Evolutionary conservation across 2,113 vertebrate genomes (phyloP).

Genomic region (Hippoglossus stenolepis): DNA sequence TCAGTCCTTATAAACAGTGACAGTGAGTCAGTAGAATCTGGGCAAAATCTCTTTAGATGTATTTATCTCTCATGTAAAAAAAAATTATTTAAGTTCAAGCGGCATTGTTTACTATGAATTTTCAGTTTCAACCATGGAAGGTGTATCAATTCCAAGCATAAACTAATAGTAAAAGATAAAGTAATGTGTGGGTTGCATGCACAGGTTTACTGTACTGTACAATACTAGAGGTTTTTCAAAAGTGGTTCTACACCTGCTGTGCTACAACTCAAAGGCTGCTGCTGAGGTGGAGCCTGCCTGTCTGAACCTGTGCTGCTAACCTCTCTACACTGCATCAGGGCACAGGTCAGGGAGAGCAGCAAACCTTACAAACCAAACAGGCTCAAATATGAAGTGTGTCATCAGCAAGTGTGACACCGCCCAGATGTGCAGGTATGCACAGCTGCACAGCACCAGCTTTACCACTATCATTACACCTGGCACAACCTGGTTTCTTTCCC

Average conservation of each 20-base stretch:
- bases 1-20: too few relatives aligned
- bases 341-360: slow-evolving; percentile 47
- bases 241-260: neutral
- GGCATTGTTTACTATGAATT: too few relatives aligned
- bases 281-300: slow-evolving; percentile 4
- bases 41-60: too few relatives aligned
- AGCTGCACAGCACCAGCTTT: neutral
- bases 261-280: neutral
- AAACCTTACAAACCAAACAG: slow-evolving; percentile 27
- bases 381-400: slow-evolving; percentile 13
- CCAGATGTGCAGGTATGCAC: slow-evolving; percentile 33
- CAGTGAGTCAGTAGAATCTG: too few relatives aligned
- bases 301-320: slow-evolving; percentile 45
- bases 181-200: too few relatives aligned
- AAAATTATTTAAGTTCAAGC: too few relatives aligned
- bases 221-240: neutral
- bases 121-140: too few relatives aligned
- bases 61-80: too few relatives aligned
- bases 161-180: too few relatives aligned
- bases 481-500: slow-evolving; percentile 13
- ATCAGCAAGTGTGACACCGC: slow-evolving; percentile 27
- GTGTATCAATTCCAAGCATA: too few relatives aligned
- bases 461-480: slow-evolving; percentile 10
- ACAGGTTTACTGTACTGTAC: neutral
- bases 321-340: slow-evolving; percentile 35